These are phyloP conservation scores for Globodera rostochiensis DNA, from an alignment of 1,140 invertebrate genomes.

Conservation along the genomic window DNA sequence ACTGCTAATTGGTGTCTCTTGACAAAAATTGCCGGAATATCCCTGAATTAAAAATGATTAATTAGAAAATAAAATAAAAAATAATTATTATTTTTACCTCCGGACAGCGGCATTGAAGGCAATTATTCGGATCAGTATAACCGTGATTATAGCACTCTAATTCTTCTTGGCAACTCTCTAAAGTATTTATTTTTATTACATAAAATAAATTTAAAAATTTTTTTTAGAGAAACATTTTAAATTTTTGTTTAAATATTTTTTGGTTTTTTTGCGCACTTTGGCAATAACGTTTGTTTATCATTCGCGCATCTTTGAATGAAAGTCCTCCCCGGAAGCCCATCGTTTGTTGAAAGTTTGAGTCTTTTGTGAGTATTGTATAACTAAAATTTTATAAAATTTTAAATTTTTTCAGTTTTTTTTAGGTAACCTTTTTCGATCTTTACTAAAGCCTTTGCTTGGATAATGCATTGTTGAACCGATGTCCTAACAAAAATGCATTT, in stretches of 20 bases:
- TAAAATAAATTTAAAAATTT: too few relatives aligned
- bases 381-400: constrained; percentile 25
- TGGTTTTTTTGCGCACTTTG: constrained; percentile 31
- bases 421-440: not conserved
- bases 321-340: constrained; percentile 57
- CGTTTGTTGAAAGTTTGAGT: constrained; percentile 57
- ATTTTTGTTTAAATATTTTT: too few relatives aligned
- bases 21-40: constrained; percentile 46
- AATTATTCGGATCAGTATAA: constrained; percentile 65
- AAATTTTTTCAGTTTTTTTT: not conserved
- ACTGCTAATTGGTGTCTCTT: constrained; percentile 31
- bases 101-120: constrained; percentile 60
- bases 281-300: constrained; percentile 61
- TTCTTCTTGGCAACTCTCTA: constrained; percentile 45
- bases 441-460: constrained; percentile 54
- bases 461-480: constrained; percentile 60
- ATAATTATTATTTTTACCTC: constrained; percentile 4
- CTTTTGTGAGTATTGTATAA: constrained; percentile 56
- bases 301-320: constrained; percentile 62
- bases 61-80: not conserved
- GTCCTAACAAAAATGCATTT: constrained; percentile 5
- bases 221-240: too few relatives aligned
- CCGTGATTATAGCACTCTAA: constrained; percentile 56
- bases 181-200: too few relatives aligned
- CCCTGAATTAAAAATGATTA: constrained; percentile 33